Evolutionary conservation across 2,888 invertebrate species (phyloP).

Genomic region (Allophyes oxyacanthae): DNA sequence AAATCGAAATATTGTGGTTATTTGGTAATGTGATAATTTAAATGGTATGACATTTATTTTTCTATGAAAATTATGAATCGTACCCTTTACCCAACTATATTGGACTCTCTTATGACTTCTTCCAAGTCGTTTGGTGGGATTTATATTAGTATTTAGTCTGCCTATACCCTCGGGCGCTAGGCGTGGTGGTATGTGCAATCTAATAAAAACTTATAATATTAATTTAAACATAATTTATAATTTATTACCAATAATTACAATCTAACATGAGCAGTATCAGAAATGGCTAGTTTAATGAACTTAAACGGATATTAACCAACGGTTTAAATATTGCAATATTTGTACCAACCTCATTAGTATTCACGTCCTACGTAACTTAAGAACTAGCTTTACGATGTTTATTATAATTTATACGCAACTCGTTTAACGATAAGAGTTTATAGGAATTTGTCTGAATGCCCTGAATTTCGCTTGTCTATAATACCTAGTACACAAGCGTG

Average conservation of each 20-base stretch:
- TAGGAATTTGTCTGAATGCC: slow-evolving; percentile 43
- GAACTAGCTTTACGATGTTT: slow-evolving; percentile 38
- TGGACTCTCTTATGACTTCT: too few species aligned
- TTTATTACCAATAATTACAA: slow-evolving; percentile 26
- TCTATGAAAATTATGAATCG: too few species aligned
- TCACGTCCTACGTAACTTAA: slow-evolving; percentile 41
- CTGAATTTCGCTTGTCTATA: slow-evolving; percentile 37
- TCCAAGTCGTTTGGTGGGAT: too few species aligned
- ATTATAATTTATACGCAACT: slow-evolving; percentile 45
- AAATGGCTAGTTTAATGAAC: slow-evolving; percentile 13
- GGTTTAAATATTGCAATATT: slow-evolving; percentile 45
- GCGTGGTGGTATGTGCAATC: too few species aligned
- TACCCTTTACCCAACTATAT: too few species aligned
- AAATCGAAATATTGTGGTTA: too few species aligned
- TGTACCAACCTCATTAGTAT: slow-evolving; percentile 36
- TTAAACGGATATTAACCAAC: slow-evolving; percentile 40
- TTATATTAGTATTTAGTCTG: too few species aligned
- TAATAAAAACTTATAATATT: slow-evolving; percentile 8
- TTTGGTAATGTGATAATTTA: too few species aligned
- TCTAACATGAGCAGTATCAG: slow-evolving; percentile 9
- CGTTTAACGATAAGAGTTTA: slow-evolving; percentile 42
- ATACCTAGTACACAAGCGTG: slow-evolving; percentile 1
- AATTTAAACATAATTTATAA: slow-evolving; percentile 21
- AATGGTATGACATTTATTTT: too few species aligned
- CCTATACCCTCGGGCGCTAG: neutral